These are phyloP conservation scores for Pachyramphus minor DNA, from an alignment of 2,113 vertebrate genomes.

Conservation along the genomic window DNA sequence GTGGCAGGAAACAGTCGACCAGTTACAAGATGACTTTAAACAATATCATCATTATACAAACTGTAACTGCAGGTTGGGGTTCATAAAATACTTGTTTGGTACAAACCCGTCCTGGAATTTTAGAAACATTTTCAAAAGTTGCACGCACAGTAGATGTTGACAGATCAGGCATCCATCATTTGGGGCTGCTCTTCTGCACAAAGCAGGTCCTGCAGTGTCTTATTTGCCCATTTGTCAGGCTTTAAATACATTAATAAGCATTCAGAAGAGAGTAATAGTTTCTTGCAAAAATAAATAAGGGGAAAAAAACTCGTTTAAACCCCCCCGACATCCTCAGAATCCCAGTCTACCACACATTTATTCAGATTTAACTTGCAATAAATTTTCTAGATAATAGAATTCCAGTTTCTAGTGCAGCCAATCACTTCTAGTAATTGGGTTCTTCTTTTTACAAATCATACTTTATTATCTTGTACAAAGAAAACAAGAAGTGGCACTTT, in stretches of 20 bases:
- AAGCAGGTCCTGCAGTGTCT: neutral
- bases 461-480: neutral
- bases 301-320: neutral
- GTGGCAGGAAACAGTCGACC: neutral
- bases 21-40: neutral
- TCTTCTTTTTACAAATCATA: neutral
- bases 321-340: neutral
- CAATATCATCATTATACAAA: neutral
- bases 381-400: neutral
- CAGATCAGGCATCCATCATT: neutral
- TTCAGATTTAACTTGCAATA: neutral
- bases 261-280: neutral
- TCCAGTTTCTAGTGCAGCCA: neutral
- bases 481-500: neutral
- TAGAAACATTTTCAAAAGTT: neutral
- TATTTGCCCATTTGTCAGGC: neutral
- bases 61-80: neutral
- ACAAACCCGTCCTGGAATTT: neutral
- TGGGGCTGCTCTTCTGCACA: neutral
- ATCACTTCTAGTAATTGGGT: neutral
- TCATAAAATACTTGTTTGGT: neutral
- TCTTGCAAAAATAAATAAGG: neutral
- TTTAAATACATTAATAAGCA: neutral
- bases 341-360: neutral
- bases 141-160: neutral